A percentile compares a stretch with the other conserved stretches of the same genome.
Evolutionary conservation across 2,113 vertebrate genomes (phyloP).

Genomic region (Xiphias gladius): DNA sequence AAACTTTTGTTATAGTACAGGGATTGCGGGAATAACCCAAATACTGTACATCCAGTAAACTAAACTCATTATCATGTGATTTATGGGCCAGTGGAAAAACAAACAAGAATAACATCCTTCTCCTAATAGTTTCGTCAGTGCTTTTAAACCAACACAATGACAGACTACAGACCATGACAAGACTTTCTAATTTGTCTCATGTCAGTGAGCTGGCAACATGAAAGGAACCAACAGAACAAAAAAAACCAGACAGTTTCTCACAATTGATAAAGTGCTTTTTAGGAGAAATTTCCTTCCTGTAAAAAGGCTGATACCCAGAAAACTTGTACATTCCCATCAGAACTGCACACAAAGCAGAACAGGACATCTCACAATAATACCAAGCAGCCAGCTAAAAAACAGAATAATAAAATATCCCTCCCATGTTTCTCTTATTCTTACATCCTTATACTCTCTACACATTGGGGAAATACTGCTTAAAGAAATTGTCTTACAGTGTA

Average conservation of each 20-base stretch:
- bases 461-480: neutral
- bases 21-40: constrained; percentile 34
- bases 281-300: constrained; percentile 88
- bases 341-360: constrained; percentile 59
- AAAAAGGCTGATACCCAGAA: constrained; percentile 82
- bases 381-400: neutral
- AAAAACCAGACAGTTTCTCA: constrained; percentile 73
- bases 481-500: neutral
- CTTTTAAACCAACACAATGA: constrained; percentile 68
- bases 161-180: constrained; percentile 51
- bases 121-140: constrained; percentile 43
- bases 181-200: constrained; percentile 62
- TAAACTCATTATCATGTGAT: constrained; percentile 61
- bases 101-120: constrained; percentile 63
- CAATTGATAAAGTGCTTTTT: constrained; percentile 72
- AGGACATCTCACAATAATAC: constrained; percentile 1
- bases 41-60: constrained; percentile 7
- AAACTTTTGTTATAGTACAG: constrained; percentile 30
- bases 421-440: neutral
- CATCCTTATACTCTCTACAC: neutral
- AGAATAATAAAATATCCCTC: neutral
- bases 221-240: constrained; percentile 46
- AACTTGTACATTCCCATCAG: constrained; percentile 72
- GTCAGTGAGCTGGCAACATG: constrained; percentile 64
- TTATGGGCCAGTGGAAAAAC: constrained; percentile 66